These are phyloP conservation scores for Syrista parreyssii DNA, from an alignment of 2,888 invertebrate species.

Conservation along the genomic window DNA sequence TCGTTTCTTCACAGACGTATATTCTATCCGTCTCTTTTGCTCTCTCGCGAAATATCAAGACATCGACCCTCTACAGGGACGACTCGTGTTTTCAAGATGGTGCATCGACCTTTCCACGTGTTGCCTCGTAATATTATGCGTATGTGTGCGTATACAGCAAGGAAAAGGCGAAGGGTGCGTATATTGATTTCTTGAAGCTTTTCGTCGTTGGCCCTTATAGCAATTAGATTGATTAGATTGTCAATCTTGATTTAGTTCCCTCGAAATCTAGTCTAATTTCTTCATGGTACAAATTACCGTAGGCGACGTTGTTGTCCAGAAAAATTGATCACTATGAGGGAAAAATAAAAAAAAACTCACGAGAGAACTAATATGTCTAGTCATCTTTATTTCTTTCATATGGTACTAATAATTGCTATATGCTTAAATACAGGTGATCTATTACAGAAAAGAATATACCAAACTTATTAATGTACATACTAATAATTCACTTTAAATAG, in stretches of 20 bases:
- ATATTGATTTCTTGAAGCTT: not conserved
- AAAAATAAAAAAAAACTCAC: not conserved
- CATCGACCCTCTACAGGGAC: not conserved
- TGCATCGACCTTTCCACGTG: conserved; percentile 21
- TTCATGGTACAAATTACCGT: not conserved
- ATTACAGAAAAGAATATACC: conserved; percentile 61
- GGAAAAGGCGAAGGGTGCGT: not conserved
- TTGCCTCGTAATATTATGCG: not conserved
- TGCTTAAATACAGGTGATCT: conserved; percentile 63
- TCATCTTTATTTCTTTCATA: conserved; percentile 62
- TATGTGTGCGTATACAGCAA: not conserved
- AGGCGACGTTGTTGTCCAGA: not conserved
- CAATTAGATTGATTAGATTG: not conserved
- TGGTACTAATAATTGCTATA: conserved; percentile 60
- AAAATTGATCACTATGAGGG: not conserved
- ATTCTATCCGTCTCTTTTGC: not conserved
- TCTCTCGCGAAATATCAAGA: not conserved
- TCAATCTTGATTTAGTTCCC: not conserved
- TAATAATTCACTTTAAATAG: conserved; percentile 57
- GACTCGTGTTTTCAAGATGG: conserved; percentile 21
- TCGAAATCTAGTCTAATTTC: not conserved
- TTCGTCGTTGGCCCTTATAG: not conserved
- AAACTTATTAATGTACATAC: conserved; percentile 62
- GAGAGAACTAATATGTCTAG: conserved; percentile 41
- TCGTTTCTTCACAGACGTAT: not conserved